phyloP scores from a whole-genome alignment of 92 coral and sea anemone species.

The Heteractis magnifica region DNA sequence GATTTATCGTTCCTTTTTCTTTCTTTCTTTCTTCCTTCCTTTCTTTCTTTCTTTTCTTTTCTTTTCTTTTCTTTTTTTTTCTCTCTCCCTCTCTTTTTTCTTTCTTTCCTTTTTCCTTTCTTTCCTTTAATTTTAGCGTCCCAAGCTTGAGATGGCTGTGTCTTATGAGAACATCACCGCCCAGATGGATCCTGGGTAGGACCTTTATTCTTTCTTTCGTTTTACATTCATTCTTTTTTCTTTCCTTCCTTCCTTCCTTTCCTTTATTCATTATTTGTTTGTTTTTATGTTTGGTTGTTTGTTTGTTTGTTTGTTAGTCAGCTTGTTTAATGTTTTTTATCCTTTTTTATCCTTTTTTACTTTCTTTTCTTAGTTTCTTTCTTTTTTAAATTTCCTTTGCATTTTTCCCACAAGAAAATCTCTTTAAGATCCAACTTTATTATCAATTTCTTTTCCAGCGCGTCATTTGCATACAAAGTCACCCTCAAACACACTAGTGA shows the following conservation, averaged over 20 bases:
- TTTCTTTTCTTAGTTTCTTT: background rate
- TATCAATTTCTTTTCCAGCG: constrained; percentile 15
- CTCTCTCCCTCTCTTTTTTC: background rate
- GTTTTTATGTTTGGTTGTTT: background rate
- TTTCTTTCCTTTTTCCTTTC: background rate
- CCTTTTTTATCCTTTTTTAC: background rate
- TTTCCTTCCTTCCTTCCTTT: too few species aligned
- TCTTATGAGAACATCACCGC: constrained; percentile 17
- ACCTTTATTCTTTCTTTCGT: too few species aligned
- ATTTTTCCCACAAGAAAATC: too few species aligned
- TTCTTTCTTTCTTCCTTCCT: too few species aligned
- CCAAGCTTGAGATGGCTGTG: constrained; percentile 25
- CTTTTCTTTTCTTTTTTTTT: background rate
- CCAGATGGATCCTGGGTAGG: constrained; percentile 22
- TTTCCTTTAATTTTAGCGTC: background rate
- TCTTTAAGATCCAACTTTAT: too few species aligned
- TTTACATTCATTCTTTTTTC: too few species aligned
- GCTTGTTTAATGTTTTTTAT: background rate
- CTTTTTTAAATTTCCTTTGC: background rate
- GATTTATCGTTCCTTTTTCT: too few species aligned
- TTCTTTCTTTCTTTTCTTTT: background rate
- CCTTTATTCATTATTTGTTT: background rate
- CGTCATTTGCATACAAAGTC: constrained; percentile 38
- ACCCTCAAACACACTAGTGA: constrained; percentile 56
- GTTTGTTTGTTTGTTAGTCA: background rate